Evolutionary conservation across 2,797 vertebrate species (phyloP), one percentile per base, ranked within the genome.

Genomic region (Thalassophryne amazonica): DNA sequence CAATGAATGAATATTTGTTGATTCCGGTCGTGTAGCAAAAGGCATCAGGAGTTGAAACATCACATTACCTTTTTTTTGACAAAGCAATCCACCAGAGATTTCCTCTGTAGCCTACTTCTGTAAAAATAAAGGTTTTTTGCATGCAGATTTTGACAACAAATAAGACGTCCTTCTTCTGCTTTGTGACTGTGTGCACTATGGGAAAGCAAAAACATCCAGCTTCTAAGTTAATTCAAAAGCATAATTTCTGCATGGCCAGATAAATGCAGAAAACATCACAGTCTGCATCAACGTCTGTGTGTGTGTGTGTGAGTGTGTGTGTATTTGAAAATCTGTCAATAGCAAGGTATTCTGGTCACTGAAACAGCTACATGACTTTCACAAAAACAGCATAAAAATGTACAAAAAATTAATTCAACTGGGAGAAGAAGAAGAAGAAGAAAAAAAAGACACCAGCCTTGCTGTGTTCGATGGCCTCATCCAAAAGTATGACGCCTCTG

Each of bases 281-380:
- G 55, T 48, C 40, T 70, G 51, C 15, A 19, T 58, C 56, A 60
- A 45, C 52, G 52, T 46, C 48, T 34, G 59, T 13, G 8, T 13
- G 18, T 60, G 56, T 69, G 24, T 58, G 29, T 40, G 33, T 34
- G 53, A 41, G 38, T 15, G 27, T 46, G 27, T 60, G 53, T 69
- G 60, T 58, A 33, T 54, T 35, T 73, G 30, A 61, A 45, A 54
- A 66, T 60, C 49, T 33, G 47, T 73, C 56, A 46, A 37, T 5
- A 22, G 42, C 40, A 11, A 37, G 15, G 34, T 16, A 6, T 19
- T 38, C 41, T 47, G 30, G 18, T 35, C 40, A 23, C 29, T 6
- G 15, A 10, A 41, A 24, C 40, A 35, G 17, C 35, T 28, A 7
- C 48, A 38, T 3, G 11, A 41, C 67, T 36, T 53, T 36, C 13